Evolutionary conservation across 2,797 vertebrate genomes (phyloP), one percentile per base, ranked within the genome.

Genomic region (Coluber constrictor): DNA sequence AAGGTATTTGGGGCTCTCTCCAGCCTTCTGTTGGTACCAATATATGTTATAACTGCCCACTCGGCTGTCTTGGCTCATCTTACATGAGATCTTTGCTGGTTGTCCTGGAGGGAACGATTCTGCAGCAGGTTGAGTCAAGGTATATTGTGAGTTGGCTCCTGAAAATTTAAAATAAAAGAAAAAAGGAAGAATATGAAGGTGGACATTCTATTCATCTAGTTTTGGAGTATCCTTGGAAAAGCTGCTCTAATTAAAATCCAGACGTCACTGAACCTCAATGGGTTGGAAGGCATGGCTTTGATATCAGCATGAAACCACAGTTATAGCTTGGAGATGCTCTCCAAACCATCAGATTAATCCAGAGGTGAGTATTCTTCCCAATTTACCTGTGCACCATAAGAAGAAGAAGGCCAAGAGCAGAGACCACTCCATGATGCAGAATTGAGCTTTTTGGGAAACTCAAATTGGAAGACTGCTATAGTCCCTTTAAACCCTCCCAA

Each of bases 41-140:
- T 0, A 0, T 18, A 74, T 74, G 16, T 0, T 1, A n/a, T 1
- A 23, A 4, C n/a, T 27, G 15, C 15, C 29, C 18, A 56, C 29
- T 18, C 11, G 18, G 3, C 3, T 10, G 3, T 11, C 87, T 20
- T 1, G n/a, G 55, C 87, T 88, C 9, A n/a, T 57, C 16, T 15
- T 3, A 32, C 59, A 60, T 23, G 59, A 47, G 37, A 61, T 23
- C 27, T 89, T 89, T 23, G 32, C 32, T 47, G 37, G 3, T 27
- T 60, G 32, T 43, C 29, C 23, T 5, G 2, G 37, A 3, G 57
- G 13, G 5, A 25, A 37, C 0, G 88, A 89, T 43, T 43, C 10
- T 11, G 20, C 12, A 0, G 2, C 11, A 23, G 37, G 88, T 2
- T 89, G 88, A 43, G 88, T 89, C 88, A 89, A 25, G 3, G 37